Evolutionary conservation across 2,888 invertebrate species (phyloP), one percentile per base, ranked within the genome.

Genomic region (Polyommatus icarus): DNA sequence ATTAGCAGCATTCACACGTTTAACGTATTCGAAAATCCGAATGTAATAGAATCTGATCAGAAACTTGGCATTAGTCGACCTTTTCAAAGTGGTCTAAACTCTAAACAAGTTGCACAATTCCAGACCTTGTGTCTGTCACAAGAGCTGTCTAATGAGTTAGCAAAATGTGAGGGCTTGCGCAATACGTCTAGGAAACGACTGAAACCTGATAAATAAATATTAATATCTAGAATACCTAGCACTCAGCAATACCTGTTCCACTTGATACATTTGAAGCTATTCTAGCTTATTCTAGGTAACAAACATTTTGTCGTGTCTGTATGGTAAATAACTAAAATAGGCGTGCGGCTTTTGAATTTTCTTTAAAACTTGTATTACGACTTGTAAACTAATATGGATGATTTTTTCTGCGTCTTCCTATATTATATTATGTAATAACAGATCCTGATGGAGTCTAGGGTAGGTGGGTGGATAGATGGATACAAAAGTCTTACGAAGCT

Each of bases 161-260:
- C 75, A 50, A 50, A 73, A 73, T 54, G 75, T 15, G 54, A 54
- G 54, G 24, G 75, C 36, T 75, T 75, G 50, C 75, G 75, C 46
- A 46, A 75, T 29, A 54, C 54, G 50, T 50, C 75, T 50, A 50
- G 73, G 15, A 75, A 50, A 50, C 50, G 75, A 24, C 54, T 75
- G 75, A 54, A 24, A 50, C 29, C 32, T 18, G 24, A 50, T 40
- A 73, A 72, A 72, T 72, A 40, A 73, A 40, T 29, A 54, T 29
- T 15, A 7, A 29, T 12, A 46, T 10, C 46, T 10, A 46, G 46
- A 7, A 29, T 12, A 46, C 46, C 46, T 10, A 46, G 46, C 75
- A 75, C 73, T 46, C 24, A 50, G 73, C 46, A 46, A 73, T 67
- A 32, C 29, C 67, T 67, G 67, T 67, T 61, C 12, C 61, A 61